These are phyloP conservation scores for Abrostola triplasia DNA, from an alignment of 2,888 invertebrate species.

Conservation along the genomic window DNA sequence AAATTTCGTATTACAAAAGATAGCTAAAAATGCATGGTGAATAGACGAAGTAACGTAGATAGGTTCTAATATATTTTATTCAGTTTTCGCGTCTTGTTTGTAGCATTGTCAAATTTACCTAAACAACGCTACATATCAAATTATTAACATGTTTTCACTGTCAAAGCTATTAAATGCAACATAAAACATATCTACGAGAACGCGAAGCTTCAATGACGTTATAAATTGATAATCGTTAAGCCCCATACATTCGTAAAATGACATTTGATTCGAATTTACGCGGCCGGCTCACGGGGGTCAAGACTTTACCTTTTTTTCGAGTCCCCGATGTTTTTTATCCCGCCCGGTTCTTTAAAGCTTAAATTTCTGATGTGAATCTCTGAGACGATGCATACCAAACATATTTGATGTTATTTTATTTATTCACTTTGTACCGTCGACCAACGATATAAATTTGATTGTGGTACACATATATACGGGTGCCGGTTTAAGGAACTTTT, in stretches of 20 bases:
- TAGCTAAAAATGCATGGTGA: too few species aligned
- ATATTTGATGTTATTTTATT: slow-evolving; percentile 84
- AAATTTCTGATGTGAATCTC: slow-evolving; percentile 86
- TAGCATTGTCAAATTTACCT: not conserved
- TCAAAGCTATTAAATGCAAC: slow-evolving; percentile 46
- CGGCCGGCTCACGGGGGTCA: slow-evolving; percentile 78
- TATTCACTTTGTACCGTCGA: slow-evolving; percentile 68
- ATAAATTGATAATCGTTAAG: slow-evolving; percentile 72
- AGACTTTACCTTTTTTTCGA: slow-evolving; percentile 63
- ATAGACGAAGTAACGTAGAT: not conserved
- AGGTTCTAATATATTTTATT: not conserved
- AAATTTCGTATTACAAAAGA: too few species aligned
- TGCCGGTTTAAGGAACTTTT: slow-evolving; percentile 61
- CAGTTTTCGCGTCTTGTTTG: not conserved
- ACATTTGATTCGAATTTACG: slow-evolving; percentile 87
- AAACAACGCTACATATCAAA: slow-evolving; percentile 17
- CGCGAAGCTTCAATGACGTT: slow-evolving; percentile 61
- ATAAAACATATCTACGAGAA: slow-evolving; percentile 61
- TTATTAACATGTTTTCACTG: slow-evolving; percentile 31
- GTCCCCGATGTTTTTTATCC: slow-evolving; percentile 66
- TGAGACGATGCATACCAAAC: slow-evolving; percentile 84
- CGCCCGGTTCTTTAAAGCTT: slow-evolving; percentile 81
- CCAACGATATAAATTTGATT: slow-evolving; percentile 79
- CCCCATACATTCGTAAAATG: slow-evolving; percentile 75
- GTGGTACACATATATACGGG: slow-evolving; percentile 64